Percentiles rank a stretch among this genome's conserved stretches.
Evolutionary conservation across 2,888 invertebrate species (phyloP).

Genomic region (Hesperia comma): DNA sequence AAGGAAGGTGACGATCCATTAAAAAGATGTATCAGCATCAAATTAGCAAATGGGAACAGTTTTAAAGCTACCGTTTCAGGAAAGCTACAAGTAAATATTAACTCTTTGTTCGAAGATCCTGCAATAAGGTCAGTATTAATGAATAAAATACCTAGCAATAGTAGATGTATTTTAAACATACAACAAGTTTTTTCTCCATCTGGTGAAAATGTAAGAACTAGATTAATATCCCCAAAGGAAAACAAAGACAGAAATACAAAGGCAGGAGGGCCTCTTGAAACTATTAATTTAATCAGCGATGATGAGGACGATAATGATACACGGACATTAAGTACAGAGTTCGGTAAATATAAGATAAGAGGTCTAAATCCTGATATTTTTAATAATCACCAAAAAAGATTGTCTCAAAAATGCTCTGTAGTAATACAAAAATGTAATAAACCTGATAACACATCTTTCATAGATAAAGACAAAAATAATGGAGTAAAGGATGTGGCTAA

Average conservation of each 20-base stretch:
- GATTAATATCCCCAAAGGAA: constrained; percentile 13
- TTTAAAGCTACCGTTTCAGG: constrained; percentile 68
- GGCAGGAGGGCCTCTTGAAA: constrained; percentile 60
- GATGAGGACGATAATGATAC: constrained; percentile 58
- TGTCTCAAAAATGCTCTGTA: constrained; percentile 60
- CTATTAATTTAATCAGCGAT: constrained; percentile 71
- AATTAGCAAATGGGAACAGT: constrained; percentile 61
- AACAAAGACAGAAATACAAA: neutral
- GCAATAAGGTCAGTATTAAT: constrained; percentile 56
- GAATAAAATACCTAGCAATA: constrained; percentile 51
- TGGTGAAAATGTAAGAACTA: constrained; percentile 43
- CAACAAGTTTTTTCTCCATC: constrained; percentile 51
- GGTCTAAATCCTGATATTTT: constrained; percentile 48
- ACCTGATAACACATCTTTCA: neutral
- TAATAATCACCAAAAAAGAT: constrained; percentile 58
- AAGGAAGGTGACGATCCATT: constrained; percentile 46
- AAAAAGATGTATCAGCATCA: constrained; percentile 59
- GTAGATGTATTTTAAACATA: constrained; percentile 62
- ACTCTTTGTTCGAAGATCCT: constrained; percentile 61
- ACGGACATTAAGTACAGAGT: constrained; percentile 58
- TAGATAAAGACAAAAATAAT: neutral
- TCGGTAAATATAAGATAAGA: constrained; percentile 58
- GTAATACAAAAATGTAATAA: constrained; percentile 49
- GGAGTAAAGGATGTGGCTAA: neutral
- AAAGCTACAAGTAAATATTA: constrained; percentile 54